Evolutionary conservation across 2,888 invertebrate species (phyloP).

Genomic region (Sclerodermus sp.): DNA sequence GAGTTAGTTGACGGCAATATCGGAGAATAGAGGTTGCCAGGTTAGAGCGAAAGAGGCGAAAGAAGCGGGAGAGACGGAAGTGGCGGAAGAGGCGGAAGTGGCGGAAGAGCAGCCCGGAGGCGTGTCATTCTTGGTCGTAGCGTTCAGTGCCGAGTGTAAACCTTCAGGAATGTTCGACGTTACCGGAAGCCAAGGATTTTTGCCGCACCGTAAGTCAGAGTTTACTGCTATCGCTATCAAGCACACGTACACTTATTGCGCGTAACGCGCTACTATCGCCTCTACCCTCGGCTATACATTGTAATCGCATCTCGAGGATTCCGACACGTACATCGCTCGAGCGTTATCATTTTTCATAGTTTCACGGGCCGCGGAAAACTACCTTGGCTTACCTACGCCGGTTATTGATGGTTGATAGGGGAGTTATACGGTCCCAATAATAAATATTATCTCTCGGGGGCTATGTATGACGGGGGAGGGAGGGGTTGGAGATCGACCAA

Average conservation of each 20-base stretch:
- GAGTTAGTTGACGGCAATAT: not conserved
- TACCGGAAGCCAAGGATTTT: not conserved
- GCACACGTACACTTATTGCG: not conserved
- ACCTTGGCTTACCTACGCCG: no score
- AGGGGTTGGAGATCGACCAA: no score
- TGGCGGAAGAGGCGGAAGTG: not conserved
- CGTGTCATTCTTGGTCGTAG: not conserved
- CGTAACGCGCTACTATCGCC: not conserved
- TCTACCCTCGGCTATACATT: not conserved
- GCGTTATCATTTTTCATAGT: not conserved
- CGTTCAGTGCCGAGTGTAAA: slow-evolving; percentile 6
- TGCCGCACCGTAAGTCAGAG: slow-evolving; percentile 1
- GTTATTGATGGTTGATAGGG: no score
- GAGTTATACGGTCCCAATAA: no score
- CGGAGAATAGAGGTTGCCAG: not conserved
- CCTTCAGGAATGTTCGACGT: slow-evolving; percentile 12
- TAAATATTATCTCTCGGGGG: no score
- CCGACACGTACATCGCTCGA: not conserved
- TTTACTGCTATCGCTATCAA: slow-evolving; percentile 8
- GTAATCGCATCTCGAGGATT: not conserved
- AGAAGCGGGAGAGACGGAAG: not conserved
- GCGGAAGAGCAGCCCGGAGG: not conserved
- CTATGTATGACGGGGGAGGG: no score
- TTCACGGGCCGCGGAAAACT: not conserved
- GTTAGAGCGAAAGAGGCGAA: not conserved